Conservation (phyloP, 2,888 invertebrate species). For the Oligia fasciuncula region DNA sequence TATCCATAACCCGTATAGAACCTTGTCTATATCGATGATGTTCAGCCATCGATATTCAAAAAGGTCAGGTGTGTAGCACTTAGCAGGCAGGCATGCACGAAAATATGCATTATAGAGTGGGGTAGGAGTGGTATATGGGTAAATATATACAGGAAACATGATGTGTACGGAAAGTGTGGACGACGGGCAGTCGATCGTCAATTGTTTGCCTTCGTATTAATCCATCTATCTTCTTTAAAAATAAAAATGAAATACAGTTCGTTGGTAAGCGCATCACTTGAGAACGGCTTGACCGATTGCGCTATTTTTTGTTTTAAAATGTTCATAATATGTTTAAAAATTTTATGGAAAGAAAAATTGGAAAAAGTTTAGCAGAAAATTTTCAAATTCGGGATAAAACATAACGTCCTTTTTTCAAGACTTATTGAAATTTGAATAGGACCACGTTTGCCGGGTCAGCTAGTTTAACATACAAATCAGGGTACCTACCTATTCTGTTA, state of each 20-base stretch:
- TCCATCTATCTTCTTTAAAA: not conserved
- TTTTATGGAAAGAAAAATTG: not conserved
- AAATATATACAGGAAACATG: slow-evolving; percentile 1
- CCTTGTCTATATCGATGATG: slow-evolving; percentile 9
- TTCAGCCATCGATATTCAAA: slow-evolving; percentile 36
- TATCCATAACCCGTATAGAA: not conserved
- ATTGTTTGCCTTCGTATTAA: slow-evolving; percentile 4
- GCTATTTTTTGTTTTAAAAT: not conserved
- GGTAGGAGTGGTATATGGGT: not conserved
- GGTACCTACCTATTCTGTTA: not conserved
- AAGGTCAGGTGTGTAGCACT: slow-evolving; percentile 46
- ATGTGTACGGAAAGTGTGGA: not conserved
- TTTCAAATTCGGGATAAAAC: not conserved
- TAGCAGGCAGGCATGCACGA: slow-evolving; percentile 42
- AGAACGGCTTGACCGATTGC: not conserved
- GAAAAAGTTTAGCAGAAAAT: not conserved
- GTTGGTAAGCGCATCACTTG: not conserved
- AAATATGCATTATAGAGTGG: slow-evolving; percentile 53
- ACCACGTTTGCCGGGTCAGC: not conserved
- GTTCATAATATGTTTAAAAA: too few species aligned
- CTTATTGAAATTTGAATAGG: not conserved
- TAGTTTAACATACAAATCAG: not conserved
- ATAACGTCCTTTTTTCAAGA: not conserved
- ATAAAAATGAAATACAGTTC: not conserved
- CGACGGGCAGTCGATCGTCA: slow-evolving; percentile 11